These are phyloP conservation scores for Drosophila nr. medialis DNA, from an alignment of 2,888 invertebrate species.

Conservation along the genomic window DNA sequence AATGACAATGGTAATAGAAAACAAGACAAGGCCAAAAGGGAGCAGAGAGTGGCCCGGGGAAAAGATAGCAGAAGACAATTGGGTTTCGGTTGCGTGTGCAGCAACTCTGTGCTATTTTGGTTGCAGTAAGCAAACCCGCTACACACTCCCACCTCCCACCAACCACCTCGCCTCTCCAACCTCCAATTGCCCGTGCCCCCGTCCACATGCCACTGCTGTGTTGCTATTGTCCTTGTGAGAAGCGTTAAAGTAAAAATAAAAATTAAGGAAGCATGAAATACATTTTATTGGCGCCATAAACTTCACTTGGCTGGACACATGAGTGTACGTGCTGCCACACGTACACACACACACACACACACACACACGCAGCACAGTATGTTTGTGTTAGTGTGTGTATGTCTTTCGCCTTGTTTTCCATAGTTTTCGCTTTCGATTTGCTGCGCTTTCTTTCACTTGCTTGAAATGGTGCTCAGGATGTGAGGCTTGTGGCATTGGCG, in stretches of 20 bases:
- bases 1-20: slow-evolving; percentile 47
- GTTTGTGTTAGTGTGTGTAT: slow-evolving; percentile 20
- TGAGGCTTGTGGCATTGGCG: background rate
- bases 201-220: slow-evolving; percentile 1
- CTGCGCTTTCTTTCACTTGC: slow-evolving; percentile 71
- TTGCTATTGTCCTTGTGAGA: slow-evolving; percentile 56
- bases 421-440: slow-evolving; percentile 81
- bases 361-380: slow-evolving; percentile 12
- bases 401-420: slow-evolving; percentile 59
- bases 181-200: background rate
- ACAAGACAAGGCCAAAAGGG: slow-evolving; percentile 6
- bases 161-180: background rate
- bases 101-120: slow-evolving; percentile 23
- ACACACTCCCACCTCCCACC: background rate
- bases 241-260: slow-evolving; percentile 83
- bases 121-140: slow-evolving; percentile 32
- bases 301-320: slow-evolving; percentile 83
- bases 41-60: slow-evolving; percentile 12
- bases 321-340: slow-evolving; percentile 78
- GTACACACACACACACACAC: slow-evolving; percentile 41
- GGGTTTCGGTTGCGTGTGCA: slow-evolving; percentile 54
- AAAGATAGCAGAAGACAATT: slow-evolving; percentile 52
- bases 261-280: slow-evolving; percentile 85
- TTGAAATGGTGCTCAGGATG: slow-evolving; percentile 24
- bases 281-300: slow-evolving; percentile 84